Evolutionary conservation across 2,797 vertebrate genomes (phyloP).

Genomic region (Aselliscus stoliczkanus): DNA sequence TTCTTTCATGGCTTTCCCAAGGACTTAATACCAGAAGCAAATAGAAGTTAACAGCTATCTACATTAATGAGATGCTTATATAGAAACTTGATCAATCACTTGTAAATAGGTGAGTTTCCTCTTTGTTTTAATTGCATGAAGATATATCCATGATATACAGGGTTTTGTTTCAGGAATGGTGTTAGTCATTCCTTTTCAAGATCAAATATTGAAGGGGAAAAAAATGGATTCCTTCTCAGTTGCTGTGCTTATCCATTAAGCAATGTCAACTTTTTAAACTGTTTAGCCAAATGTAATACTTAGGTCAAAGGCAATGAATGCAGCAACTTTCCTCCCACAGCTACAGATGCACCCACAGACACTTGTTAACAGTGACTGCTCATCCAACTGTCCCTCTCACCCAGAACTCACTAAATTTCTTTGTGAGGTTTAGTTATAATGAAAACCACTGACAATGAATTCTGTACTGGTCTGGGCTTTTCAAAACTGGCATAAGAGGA

Average conservation of each 20-base stretch:
- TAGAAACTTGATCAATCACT: neutral
- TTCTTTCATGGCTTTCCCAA: neutral
- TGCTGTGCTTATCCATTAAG: neutral
- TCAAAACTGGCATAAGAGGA: neutral
- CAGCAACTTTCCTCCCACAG: neutral
- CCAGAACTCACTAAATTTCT: neutral
- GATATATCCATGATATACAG: neutral
- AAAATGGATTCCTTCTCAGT: neutral
- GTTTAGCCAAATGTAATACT: neutral
- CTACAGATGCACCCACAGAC: neutral
- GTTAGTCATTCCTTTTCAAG: neutral
- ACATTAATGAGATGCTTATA: neutral
- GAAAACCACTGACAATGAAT: neutral
- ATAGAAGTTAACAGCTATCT: neutral
- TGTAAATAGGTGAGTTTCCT: neutral
- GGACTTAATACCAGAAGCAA: neutral
- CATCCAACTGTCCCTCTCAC: neutral
- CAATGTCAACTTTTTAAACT: neutral
- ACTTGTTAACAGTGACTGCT: neutral
- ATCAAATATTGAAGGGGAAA: neutral
- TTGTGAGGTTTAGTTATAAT: neutral
- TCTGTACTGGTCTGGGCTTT: neutral
- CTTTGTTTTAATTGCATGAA: neutral
- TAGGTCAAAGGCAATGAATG: neutral
- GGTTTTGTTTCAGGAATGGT: neutral